Evolutionary conservation across 2,888 invertebrate species (phyloP), one percentile per base, ranked within the genome.

Genomic region (Drosophila subquinaria): DNA sequence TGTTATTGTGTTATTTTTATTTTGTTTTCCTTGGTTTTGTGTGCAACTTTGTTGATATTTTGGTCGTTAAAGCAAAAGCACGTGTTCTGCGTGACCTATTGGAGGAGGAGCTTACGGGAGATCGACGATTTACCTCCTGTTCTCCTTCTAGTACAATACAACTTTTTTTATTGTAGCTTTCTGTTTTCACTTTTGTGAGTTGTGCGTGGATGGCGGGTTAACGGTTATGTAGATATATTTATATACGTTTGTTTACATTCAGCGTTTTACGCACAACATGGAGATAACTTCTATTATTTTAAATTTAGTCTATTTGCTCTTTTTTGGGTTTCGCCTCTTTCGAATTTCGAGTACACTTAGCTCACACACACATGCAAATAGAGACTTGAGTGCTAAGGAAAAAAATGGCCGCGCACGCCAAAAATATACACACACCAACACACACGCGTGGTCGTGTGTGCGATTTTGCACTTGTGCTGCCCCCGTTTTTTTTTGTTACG

Each of bases 361-460:
- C 64, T 63, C 65, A 64, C 60, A 76, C 60, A 69, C 73, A 64
- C 59, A 68, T 62, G 72, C 51, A 70, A 69, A 63, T 61, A 56
- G 62, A 35, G 50, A 65, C 72, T 78, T 63, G 63, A 72, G 73
- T 70, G 69, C 64, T 73, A 78, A 73, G 73, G 75, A 89, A 91
- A 90, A 89, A 91, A 91, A 91, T 91, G 91, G 91, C 92, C 89
- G 91, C 91, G 88, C 86, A 81, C 84, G 89, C 86, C 88, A 90
- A 90, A 91, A 89, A 88, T 84, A 87, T 78, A 88, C 75, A 82
- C 66, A 75, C 82, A 80, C 70, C 47, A 62, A 68, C 69, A 79
- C 73, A 73, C 55, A 63, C 57, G 45, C 38, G 59, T 57, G 33
- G 45, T 61, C 67, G 73, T 77, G 69, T 73, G 77, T 73, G 66